Evolutionary conservation across 2,888 invertebrate species (phyloP), one percentile per base, ranked within the genome.

Genomic region (Patella depressa): DNA sequence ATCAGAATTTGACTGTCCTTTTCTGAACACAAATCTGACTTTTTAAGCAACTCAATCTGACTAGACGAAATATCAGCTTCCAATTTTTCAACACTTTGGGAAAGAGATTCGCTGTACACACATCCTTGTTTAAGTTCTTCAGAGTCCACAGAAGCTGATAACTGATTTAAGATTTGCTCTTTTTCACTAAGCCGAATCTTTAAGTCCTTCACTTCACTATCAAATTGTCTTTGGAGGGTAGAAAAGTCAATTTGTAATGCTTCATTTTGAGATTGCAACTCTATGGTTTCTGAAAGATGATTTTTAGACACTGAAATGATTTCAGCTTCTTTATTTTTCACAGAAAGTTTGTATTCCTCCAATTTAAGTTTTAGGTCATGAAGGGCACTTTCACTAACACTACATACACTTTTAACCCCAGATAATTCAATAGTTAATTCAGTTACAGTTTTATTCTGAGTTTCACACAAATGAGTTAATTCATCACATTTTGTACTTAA

Each of bases 1-100:
- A 59, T 53, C 78, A 79, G 73, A 76, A 79, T 69, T 45, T 81
- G 79, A 34, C 72, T 73, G 12, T 71, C 74, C 65, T 79, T 79
- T 53, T 79, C 79, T 29, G 19, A 76, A 72, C 74, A 74, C 24
- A 75, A 55, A 71, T 54, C 55, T 12, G 55, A 76, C 72, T 75
- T 71, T 24, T 81, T 81, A 74, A 5, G 14, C 15, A 19, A n/a
- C 5, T 29, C n/a, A 55, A 3, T 29, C 12, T 74, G 7, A 15
- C 45, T 76, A 75, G 19, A 19, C 5, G 59, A 59, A 72, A 79
- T 19, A 7, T 71, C 57, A 15, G 74, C 65, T 53, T 77, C 76
- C 72, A 83, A 75, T 19, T 74, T 65, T 14, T 55, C 55, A 53
- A 79, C 69, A 45, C 70, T 57, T 34, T 76, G 55, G 24, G 54